Conservation (phyloP, 2,113 vertebrate species). For the Psephotus haematonotus region DNA sequence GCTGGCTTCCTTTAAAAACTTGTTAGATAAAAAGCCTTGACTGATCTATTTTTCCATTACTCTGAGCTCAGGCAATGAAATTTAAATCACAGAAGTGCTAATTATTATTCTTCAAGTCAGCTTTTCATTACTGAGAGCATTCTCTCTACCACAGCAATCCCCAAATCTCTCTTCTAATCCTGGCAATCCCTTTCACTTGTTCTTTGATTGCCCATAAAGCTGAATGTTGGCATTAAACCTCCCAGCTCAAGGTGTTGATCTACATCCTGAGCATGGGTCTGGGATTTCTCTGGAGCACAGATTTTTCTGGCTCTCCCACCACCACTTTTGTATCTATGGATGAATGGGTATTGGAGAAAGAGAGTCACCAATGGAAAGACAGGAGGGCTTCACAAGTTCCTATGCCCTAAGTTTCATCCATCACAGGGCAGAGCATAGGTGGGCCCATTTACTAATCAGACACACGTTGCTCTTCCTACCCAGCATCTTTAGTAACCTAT, state of each 20-base stretch:
- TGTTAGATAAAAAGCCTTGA: constrained; percentile 40
- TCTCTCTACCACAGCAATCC: not conserved
- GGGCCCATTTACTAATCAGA: not conserved
- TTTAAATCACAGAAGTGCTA: constrained; percentile 57
- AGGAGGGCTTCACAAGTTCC: not conserved
- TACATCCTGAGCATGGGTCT: not conserved
- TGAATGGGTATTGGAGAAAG: not conserved
- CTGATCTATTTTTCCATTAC: constrained; percentile 45
- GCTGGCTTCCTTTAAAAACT: not conserved
- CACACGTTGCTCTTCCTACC: not conserved
- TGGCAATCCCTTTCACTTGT: not conserved
- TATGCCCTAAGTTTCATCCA: rapidly evolving
- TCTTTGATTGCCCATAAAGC: not conserved
- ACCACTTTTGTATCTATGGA: not conserved
- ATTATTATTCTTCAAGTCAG: constrained; percentile 44
- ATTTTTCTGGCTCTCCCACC: not conserved
- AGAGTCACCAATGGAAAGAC: not conserved
- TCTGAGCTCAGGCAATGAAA: constrained; percentile 34
- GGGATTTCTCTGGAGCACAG: not conserved
- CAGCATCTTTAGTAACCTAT: not conserved
- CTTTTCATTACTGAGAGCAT: constrained; percentile 30
- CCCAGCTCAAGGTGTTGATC: not conserved
- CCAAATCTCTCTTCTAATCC: not conserved
- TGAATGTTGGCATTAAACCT: not conserved
- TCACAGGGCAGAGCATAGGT: not conserved